Conservation (phyloP, 2,797 vertebrate species). For the Lindbergichthys nudifrons region DNA sequence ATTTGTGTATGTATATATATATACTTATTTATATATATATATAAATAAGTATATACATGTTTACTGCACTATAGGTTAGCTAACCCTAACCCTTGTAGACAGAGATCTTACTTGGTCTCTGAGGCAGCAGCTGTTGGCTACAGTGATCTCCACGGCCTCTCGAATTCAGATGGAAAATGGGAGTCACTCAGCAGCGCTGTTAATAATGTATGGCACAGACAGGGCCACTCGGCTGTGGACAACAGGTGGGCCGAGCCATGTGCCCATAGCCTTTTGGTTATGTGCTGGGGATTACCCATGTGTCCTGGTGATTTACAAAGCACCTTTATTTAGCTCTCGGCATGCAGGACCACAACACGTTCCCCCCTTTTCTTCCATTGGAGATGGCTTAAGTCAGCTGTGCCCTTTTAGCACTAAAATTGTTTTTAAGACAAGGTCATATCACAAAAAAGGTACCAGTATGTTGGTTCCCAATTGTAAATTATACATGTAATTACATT, state of each 20-base stretch:
- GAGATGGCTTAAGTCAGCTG: slow-evolving; percentile 44
- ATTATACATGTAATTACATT: slow-evolving; percentile 2
- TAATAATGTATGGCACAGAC: slow-evolving; percentile 84
- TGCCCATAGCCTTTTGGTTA: slow-evolving; percentile 65
- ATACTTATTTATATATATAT: too few species aligned
- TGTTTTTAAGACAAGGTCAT: slow-evolving; percentile 24
- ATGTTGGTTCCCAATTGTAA: background rate
- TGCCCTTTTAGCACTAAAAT: slow-evolving; percentile 38
- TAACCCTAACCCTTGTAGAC: too few species aligned
- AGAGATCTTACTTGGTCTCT: slow-evolving; percentile 55
- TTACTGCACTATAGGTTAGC: slow-evolving; percentile 7
- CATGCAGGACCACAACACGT: slow-evolving; percentile 58
- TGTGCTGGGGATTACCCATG: slow-evolving; percentile 78
- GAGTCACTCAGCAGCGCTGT: slow-evolving; percentile 76
- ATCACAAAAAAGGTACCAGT: slow-evolving; percentile 5
- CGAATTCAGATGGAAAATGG: slow-evolving; percentile 83
- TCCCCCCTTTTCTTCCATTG: slow-evolving; percentile 36
- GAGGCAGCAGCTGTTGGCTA: slow-evolving; percentile 78
- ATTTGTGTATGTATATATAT: background rate
- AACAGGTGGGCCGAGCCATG: slow-evolving; percentile 82
- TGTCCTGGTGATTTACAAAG: slow-evolving; percentile 82
- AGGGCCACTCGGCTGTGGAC: slow-evolving; percentile 66
- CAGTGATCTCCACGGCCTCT: slow-evolving; percentile 78
- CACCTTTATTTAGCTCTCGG: slow-evolving; percentile 82
- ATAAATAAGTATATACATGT: background rate